These are phyloP conservation scores for Mechanitis mazaeus DNA, from an alignment of 2,888 invertebrate species.

Conservation along the genomic window DNA sequence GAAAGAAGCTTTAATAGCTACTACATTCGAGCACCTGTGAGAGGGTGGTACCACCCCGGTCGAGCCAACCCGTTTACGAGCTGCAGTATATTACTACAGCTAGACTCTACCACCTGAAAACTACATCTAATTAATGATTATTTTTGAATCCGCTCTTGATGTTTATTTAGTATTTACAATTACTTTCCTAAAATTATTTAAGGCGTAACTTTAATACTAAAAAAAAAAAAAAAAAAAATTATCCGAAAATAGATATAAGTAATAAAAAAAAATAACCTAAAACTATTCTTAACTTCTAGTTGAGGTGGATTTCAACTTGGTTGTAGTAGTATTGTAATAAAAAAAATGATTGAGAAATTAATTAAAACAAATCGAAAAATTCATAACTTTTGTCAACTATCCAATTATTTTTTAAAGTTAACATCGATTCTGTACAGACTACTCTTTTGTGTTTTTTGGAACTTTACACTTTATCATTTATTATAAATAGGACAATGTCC, in stretches of 20 bases:
- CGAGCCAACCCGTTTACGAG: too few relatives aligned
- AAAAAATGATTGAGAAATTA: conserved; percentile 1
- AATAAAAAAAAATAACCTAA: not conserved
- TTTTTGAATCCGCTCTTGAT: too few relatives aligned
- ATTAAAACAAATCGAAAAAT: not conserved
- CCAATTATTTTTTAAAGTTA: too few relatives aligned
- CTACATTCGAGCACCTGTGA: too few relatives aligned
- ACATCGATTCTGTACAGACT: not conserved
- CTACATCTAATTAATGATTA: too few relatives aligned
- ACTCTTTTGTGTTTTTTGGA: not conserved
- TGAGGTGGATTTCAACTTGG: conserved; percentile 66
- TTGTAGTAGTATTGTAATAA: conserved; percentile 58
- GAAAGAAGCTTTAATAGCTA: too few relatives aligned
- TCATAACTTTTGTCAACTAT: not conserved
- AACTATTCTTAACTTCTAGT: conserved; percentile 29
- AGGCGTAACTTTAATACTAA: conserved; percentile 1
- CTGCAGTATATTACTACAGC: too few relatives aligned
- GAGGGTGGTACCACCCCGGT: too few relatives aligned
- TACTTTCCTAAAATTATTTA: not conserved
- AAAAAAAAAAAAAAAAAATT: not conserved
- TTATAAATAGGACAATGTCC: too few relatives aligned
- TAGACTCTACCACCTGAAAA: too few relatives aligned
- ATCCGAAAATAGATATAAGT: not conserved
- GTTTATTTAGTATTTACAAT: not conserved
- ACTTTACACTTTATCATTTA: too few relatives aligned